Percentiles rank a stretch among this genome's conserved stretches.
phyloP scores from a whole-genome alignment of 2,113 vertebrate genomes.

The Lophotis ruficrista region DNA sequence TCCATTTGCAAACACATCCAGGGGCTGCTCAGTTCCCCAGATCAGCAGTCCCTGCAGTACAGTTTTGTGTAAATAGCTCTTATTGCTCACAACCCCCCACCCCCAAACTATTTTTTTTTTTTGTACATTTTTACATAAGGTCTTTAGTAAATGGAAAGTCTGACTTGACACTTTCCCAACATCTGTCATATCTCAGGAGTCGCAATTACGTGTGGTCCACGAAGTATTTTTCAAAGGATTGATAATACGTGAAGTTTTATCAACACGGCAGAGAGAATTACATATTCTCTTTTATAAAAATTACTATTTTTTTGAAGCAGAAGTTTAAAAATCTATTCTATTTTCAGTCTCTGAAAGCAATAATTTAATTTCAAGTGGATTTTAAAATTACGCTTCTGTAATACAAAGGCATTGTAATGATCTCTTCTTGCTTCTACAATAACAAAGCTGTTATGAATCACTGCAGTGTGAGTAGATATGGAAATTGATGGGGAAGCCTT shows the following conservation, averaged over 20 bases:
- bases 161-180: neutral
- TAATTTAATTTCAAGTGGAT: conserved; percentile 13
- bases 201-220: neutral
- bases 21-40: neutral
- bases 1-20: neutral
- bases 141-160: neutral
- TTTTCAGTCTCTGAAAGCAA: conserved; percentile 10
- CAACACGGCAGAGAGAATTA: neutral
- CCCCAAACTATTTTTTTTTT: neutral
- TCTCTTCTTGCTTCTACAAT: neutral
- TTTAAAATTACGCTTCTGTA: conserved; percentile 18
- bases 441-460: conserved; percentile 3
- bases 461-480: neutral
- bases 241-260: neutral
- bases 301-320: neutral
- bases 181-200: neutral
- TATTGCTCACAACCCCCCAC: neutral
- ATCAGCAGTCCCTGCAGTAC: neutral
- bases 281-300: conserved; percentile 20
- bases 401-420: neutral
- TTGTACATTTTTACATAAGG: neutral
- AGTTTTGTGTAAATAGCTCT: neutral
- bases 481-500: neutral
- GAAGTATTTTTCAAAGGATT: conserved; percentile 18
- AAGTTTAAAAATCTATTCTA: conserved; percentile 33